Evolutionary conservation across 1,140 invertebrate genomes (phyloP).

Genomic region (Dinoponera quadriceps): DNA sequence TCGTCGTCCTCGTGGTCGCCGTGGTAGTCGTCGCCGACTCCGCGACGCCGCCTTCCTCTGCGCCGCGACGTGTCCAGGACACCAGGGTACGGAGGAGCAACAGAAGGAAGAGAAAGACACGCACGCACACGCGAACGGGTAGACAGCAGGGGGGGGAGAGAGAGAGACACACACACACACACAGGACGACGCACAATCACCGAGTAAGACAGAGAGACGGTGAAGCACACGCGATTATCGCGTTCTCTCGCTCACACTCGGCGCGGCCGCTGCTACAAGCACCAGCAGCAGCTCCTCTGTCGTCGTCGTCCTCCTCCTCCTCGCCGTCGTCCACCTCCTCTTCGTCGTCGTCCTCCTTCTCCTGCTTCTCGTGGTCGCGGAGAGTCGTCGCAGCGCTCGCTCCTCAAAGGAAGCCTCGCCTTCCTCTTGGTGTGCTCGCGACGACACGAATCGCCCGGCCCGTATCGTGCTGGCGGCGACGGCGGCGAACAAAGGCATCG

Average conservation of each 20-base stretch:
- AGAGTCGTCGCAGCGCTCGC: too few species aligned
- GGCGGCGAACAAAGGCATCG: conserved; percentile 78
- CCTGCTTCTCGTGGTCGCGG: not conserved
- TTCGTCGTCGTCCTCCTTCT: conserved; percentile 35
- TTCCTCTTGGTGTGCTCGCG: too few species aligned
- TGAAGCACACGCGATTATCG: too few species aligned
- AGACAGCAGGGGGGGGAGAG: not conserved
- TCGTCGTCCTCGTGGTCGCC: conserved; percentile 50
- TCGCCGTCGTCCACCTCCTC: conserved; percentile 34
- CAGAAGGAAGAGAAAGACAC: conserved; percentile 27
- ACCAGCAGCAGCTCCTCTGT: not conserved
- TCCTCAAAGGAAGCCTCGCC: too few species aligned
- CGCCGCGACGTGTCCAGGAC: conserved; percentile 69
- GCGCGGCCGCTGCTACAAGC: conserved; percentile 6
- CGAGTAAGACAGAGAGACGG: too few species aligned
- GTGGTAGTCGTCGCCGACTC: conserved; percentile 60
- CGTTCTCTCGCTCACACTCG: conserved; percentile 3
- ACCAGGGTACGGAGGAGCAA: conserved; percentile 34
- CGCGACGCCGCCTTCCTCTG: conserved; percentile 44
- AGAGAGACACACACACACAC: not conserved
- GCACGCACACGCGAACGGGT: too few species aligned
- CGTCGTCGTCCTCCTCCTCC: conserved; percentile 39
- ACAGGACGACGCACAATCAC: too few species aligned
- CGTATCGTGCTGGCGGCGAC: conserved; percentile 7
- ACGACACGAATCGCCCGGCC: not conserved